Evolutionary conservation across 2,888 invertebrate species (phyloP).

Genomic region (Ornithoptera priamus): DNA sequence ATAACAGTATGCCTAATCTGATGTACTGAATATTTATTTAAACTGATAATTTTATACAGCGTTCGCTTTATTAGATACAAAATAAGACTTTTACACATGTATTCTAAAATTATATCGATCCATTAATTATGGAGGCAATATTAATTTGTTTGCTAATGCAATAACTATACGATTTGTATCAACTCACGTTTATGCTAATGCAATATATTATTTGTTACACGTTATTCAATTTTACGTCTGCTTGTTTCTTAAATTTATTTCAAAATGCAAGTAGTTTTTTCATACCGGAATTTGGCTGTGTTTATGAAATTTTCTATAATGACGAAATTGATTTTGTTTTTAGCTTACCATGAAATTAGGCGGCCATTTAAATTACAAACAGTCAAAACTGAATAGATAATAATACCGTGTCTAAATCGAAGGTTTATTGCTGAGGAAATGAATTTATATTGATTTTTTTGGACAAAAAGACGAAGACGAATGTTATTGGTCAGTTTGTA

Average conservation of each 20-base stretch:
- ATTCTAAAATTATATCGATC: not conserved
- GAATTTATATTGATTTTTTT: conserved; percentile 5
- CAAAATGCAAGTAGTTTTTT: not conserved
- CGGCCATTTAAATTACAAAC: conserved; percentile 16
- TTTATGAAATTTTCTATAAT: conserved; percentile 6
- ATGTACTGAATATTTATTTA: not conserved
- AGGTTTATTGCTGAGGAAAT: conserved; percentile 10
- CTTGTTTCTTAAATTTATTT: too few species aligned
- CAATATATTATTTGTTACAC: too few species aligned
- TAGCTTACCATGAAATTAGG: conserved; percentile 11
- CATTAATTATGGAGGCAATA: not conserved
- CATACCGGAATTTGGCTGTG: not conserved
- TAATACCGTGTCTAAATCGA: conserved; percentile 13
- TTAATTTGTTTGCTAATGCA: not conserved
- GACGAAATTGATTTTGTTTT: conserved; percentile 12
- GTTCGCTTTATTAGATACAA: not conserved
- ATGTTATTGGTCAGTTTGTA: conserved; percentile 1
- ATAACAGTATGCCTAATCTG: conserved; percentile 3
- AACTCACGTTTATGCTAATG: too few species aligned
- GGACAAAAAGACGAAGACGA: not conserved
- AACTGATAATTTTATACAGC: not conserved
- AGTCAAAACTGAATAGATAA: conserved; percentile 4
- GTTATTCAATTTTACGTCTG: too few species aligned
- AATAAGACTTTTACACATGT: not conserved
- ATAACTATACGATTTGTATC: too few species aligned